Evolutionary conservation across 2,113 vertebrate species (phyloP), one percentile per base, ranked within the genome.

Genomic region (Ptyas mucosa): DNA sequence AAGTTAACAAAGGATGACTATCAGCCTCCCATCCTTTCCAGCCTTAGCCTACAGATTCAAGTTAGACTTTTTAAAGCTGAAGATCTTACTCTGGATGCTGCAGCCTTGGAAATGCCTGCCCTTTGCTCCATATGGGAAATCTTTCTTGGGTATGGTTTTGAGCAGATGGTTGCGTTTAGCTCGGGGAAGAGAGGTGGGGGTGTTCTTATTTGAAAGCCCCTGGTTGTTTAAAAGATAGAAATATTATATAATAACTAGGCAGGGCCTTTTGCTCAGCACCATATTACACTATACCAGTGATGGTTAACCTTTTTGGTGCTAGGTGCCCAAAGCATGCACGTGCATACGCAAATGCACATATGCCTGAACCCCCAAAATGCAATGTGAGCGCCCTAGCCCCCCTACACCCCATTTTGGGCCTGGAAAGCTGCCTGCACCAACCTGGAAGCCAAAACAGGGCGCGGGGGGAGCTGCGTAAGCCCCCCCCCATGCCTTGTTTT

Each of bases 1-100:
- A 89, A 24, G 55, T 39, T 46, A n/a, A 85, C 1, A 1, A 95
- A 89, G 53, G 87, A 18, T 49, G 61, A n/a, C 87, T 94, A 91
- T 51, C 53, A 90, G 53, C 21, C 52, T 0, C 0, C 58, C 58
- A 43, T 89, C 53, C 43, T 61, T 8, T 21, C 86, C 57, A 51
- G 6, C 5, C 0, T 93, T 69, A 91, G 34, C 90, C 6, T 1
- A 88, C 85, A n/a, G 15, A 15, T 89, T 39, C 43, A 85, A 8
- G 8, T 52, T 34, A 0, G 0, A 0, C 55, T n/a, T 58, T 3
- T 49, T 0, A 24, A 61, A 92, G 52, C 89, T 89, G 90, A 92
- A 53, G 51, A 0, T 85, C n/a, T 81, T 89, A 39, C 39, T 81
- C 29, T 18, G 26, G 0, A 0, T 89, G 92, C 46, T 55, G 49